Percentiles rank a stretch among this genome's conserved stretches.
Conservation (phyloP, 1,140 invertebrate species). For the Papilio helenus region DNA sequence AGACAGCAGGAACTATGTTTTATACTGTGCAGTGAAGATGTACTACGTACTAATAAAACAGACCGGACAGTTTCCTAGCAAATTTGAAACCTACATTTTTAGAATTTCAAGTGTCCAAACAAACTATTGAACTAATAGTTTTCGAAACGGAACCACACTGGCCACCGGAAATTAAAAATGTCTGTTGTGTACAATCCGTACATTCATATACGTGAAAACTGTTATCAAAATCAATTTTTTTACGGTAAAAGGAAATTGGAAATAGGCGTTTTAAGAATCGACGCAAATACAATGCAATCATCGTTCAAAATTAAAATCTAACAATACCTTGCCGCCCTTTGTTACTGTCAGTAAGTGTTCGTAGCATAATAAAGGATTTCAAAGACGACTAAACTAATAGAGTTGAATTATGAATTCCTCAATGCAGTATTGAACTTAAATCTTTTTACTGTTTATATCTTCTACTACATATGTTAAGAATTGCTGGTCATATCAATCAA, state of each 20-base stretch:
- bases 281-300: background rate
- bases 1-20: too few relatives aligned
- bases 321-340: too few relatives aligned
- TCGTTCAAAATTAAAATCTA: background rate
- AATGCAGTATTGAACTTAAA: too few relatives aligned
- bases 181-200: slow-evolving; percentile 4
- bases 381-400: too few relatives aligned
- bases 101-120: background rate
- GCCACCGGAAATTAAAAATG: slow-evolving; percentile 12
- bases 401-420: too few relatives aligned
- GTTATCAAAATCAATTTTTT: slow-evolving; percentile 9
- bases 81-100: background rate
- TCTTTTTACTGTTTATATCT: too few relatives aligned
- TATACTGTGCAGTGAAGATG: too few relatives aligned
- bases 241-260: background rate
- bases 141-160: slow-evolving; percentile 5
- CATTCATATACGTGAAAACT: background rate
- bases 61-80: background rate
- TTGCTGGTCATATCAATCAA: background rate
- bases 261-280: background rate
- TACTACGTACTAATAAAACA: background rate
- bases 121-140: slow-evolving; percentile 6
- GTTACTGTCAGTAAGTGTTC: too few relatives aligned
- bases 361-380: too few relatives aligned
- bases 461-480: too few relatives aligned